A percentile compares a stretch with the other conserved stretches of the same genome.
phyloP scores from a whole-genome alignment of 2,113 vertebrate genomes.

The Istiophorus platypterus region DNA sequence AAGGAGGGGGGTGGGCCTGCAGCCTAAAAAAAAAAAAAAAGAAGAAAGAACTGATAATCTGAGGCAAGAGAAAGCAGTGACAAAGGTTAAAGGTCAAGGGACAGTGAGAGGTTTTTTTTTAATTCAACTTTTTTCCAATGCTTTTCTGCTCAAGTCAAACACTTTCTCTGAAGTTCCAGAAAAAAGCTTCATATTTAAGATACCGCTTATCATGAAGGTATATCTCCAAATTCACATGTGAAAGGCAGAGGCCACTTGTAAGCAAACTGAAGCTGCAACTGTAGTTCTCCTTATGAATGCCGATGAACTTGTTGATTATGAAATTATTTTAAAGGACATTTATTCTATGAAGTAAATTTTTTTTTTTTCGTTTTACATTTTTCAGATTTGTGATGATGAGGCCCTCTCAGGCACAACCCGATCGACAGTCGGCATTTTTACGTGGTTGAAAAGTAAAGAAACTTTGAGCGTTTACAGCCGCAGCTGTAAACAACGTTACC shows the following conservation, averaged over 20 bases:
- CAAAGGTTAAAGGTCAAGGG: conserved; percentile 11
- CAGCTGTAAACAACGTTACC: too few species aligned
- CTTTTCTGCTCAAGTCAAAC: neutral
- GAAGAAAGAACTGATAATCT: conserved; percentile 66
- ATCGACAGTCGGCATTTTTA: too few species aligned
- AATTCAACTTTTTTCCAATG: neutral
- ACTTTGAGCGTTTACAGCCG: too few species aligned
- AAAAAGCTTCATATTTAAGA: neutral
- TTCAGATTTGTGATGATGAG: too few species aligned
- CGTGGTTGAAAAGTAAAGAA: too few species aligned
- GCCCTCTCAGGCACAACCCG: neutral
- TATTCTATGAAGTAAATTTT: too few species aligned
- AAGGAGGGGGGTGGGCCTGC: neutral
- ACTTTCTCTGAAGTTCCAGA: neutral
- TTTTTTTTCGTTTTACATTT: too few species aligned
- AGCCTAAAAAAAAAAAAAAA: conserved; percentile 57
- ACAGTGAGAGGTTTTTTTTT: neutral
- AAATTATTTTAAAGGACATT: neutral
- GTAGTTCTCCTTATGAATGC: neutral
- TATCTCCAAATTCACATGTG: neutral
- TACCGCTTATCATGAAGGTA: too few species aligned
- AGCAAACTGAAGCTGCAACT: neutral
- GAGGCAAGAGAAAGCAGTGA: conserved; percentile 6
- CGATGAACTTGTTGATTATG: neutral
- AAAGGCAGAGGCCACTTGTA: neutral